Conservation (phyloP, 2,888 invertebrate species). For the Antitype chi region DNA sequence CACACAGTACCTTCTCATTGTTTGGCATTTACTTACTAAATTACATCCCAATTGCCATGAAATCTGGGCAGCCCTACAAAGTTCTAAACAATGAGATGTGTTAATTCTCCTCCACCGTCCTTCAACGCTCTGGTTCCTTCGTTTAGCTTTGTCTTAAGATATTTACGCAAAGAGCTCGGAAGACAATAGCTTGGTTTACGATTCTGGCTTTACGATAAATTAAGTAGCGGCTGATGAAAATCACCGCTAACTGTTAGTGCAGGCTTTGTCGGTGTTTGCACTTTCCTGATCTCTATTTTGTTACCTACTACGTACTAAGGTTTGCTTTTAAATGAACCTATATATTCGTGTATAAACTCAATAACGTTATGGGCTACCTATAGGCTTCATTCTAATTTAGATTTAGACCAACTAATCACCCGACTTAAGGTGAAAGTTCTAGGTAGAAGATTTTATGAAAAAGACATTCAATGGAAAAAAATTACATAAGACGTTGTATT, state of each 20-base stretch:
- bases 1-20: not conserved
- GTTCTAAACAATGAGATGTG: conserved; percentile 61
- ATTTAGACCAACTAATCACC: not conserved
- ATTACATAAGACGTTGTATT: too few relatives aligned
- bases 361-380: not conserved
- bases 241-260: not conserved
- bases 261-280: not conserved
- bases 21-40: not conserved
- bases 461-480: too few relatives aligned
- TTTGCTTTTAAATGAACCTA: not conserved
- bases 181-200: conserved; percentile 50
- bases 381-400: not conserved
- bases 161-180: conserved; percentile 55
- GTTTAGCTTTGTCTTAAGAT: conserved; percentile 54
- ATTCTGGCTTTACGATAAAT: conserved; percentile 36
- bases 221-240: conserved; percentile 42
- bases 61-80: conserved; percentile 47
- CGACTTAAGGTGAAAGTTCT: not conserved
- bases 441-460: too few relatives aligned
- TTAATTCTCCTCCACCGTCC: conserved; percentile 53
- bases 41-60: conserved; percentile 15
- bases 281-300: not conserved
- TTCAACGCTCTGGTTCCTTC: conserved; percentile 66
- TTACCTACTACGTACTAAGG: not conserved
- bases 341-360: not conserved